These are phyloP conservation scores for Isichthys henryi DNA, from an alignment of 2,113 vertebrate genomes.

Conservation along the genomic window DNA sequence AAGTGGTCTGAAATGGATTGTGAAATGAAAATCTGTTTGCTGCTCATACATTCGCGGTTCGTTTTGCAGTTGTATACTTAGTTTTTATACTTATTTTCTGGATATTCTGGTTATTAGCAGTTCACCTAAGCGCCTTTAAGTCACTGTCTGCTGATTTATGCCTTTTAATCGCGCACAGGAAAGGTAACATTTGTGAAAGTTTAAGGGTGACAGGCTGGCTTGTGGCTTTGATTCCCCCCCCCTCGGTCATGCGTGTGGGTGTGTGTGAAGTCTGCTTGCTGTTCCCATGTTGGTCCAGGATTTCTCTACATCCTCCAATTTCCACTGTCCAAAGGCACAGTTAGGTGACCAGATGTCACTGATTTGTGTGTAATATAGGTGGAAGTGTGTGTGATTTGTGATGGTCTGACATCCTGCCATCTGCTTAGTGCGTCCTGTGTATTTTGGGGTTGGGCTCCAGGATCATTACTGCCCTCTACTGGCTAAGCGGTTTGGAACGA, in stretches of 20 bases:
- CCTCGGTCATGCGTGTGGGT: neutral
- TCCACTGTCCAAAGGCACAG: neutral
- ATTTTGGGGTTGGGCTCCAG: neutral
- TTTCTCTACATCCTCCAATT: neutral
- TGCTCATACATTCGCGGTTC: neutral
- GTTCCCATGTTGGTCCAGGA: neutral
- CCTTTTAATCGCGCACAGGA: neutral
- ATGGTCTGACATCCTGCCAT: neutral
- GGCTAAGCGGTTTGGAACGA: neutral
- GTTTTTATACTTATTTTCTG: neutral
- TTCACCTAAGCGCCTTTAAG: neutral
- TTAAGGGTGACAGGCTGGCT: neutral
- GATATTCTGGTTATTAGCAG: neutral
- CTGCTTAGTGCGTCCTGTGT: neutral
- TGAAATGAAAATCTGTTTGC: neutral
- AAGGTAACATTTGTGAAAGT: neutral
- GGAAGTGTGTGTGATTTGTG: neutral
- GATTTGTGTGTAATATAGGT: neutral
- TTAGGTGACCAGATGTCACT: neutral
- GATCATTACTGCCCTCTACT: neutral
- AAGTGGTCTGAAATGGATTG: neutral
- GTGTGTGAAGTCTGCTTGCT: neutral
- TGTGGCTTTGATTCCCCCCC: neutral
- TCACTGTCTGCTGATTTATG: neutral
- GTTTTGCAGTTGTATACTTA: neutral